A percentile compares a stretch with the other conserved stretches of the same genome.
Evolutionary conservation across 1,140 invertebrate species (phyloP).

Genomic region (Lordiphosa stackelbergi): DNA sequence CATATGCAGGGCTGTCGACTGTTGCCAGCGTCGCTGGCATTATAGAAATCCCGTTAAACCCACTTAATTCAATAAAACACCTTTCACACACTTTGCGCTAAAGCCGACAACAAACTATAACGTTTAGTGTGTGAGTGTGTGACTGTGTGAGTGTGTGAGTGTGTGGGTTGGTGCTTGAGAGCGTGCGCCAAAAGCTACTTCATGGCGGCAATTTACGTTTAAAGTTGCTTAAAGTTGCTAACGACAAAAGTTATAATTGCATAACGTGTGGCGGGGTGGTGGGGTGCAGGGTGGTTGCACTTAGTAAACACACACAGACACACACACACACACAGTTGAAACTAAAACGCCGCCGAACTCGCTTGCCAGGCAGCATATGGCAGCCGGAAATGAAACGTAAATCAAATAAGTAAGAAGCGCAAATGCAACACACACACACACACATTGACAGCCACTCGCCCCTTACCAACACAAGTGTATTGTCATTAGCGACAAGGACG

Average conservation of each 20-base stretch:
- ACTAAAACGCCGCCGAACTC: slow-evolving; percentile 50
- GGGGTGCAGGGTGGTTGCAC: not conserved
- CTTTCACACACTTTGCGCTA: slow-evolving; percentile 71
- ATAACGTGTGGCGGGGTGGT: slow-evolving; percentile 49
- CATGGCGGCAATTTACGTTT: slow-evolving; percentile 76
- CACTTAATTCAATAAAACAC: slow-evolving; percentile 76
- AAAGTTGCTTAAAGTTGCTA: slow-evolving; percentile 76
- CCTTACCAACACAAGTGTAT: slow-evolving; percentile 53
- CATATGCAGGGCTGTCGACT: slow-evolving; percentile 46
- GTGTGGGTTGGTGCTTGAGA: slow-evolving; percentile 39
- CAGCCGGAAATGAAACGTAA: slow-evolving; percentile 75
- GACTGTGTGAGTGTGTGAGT: slow-evolving; percentile 3
- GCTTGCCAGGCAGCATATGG: slow-evolving; percentile 70
- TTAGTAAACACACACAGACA: slow-evolving; percentile 11
- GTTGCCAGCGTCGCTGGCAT: slow-evolving; percentile 47
- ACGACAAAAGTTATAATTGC: slow-evolving; percentile 77
- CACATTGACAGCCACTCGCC: not conserved
- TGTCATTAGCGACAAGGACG: slow-evolving; percentile 71
- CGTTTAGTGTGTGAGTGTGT: slow-evolving; percentile 30
- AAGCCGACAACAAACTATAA: slow-evolving; percentile 74
- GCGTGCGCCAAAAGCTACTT: slow-evolving; percentile 72
- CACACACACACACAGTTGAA: slow-evolving; percentile 32
- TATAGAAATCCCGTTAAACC: slow-evolving; percentile 75
- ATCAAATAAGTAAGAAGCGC: slow-evolving; percentile 74
- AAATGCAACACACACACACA: slow-evolving; percentile 53